These are phyloP conservation scores for Muscina levida DNA, from an alignment of 2,888 invertebrate species.

Conservation along the genomic window DNA sequence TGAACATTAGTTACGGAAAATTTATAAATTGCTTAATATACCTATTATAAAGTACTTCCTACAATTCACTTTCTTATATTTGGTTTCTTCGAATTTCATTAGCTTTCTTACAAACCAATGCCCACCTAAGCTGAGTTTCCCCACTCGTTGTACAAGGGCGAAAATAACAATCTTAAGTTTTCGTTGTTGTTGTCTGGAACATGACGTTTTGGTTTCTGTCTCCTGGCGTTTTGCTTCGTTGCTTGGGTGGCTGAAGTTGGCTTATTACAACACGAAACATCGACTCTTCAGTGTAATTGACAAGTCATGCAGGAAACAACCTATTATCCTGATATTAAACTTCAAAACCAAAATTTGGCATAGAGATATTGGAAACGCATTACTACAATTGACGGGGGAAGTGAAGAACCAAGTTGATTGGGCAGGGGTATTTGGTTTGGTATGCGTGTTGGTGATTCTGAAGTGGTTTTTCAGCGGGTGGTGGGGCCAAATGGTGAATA, in stretches of 20 bases:
- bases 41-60: too few relatives aligned
- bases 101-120: constrained; percentile 45
- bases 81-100: constrained; percentile 59
- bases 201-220: constrained; percentile 53
- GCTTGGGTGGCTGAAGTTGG: constrained; percentile 1
- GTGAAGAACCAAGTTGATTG: too few relatives aligned
- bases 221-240: constrained; percentile 1
- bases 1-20: too few relatives aligned
- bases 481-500: too few relatives aligned
- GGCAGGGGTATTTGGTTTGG: background rate
- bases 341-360: constrained; percentile 65
- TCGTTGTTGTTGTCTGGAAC: constrained; percentile 40
- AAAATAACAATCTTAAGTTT: constrained; percentile 7
- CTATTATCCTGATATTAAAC: constrained; percentile 76
- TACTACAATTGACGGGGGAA: background rate
- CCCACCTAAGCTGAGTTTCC: constrained; percentile 27
- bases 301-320: constrained; percentile 78
- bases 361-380: constrained; percentile 63
- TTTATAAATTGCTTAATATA: too few relatives aligned
- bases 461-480: constrained; percentile 1
- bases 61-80: too few relatives aligned
- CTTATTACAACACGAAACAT: constrained; percentile 52
- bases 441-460: constrained; percentile 9
- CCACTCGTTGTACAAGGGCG: background rate
- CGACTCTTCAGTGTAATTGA: constrained; percentile 69